These are phyloP conservation scores for Rhynchomys soricoides DNA, from an alignment of 2,113 vertebrate genomes.

Conservation along the genomic window DNA sequence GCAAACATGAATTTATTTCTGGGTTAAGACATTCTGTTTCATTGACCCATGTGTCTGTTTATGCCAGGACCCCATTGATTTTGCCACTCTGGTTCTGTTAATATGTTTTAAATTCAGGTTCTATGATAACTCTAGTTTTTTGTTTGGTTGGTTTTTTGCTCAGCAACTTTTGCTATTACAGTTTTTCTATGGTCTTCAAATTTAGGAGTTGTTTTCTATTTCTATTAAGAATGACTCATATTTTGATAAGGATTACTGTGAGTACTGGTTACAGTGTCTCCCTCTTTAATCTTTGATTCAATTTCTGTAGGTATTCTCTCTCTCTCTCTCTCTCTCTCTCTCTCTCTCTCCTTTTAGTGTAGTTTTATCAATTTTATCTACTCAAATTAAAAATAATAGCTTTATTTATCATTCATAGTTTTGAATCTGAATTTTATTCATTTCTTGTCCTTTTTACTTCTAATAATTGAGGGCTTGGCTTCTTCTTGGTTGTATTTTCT, in stretches of 20 bases:
- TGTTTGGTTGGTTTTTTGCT: not conserved
- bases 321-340: too few species aligned
- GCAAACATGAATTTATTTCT: not conserved
- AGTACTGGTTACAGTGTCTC: too few species aligned
- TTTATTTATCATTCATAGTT: not conserved
- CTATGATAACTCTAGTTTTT: not conserved
- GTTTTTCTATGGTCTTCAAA: not conserved
- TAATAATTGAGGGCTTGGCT: not conserved
- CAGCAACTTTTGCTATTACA: not conserved
- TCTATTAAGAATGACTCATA: not conserved
- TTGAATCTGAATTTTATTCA: not conserved
- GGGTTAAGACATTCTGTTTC: not conserved
- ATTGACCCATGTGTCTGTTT: not conserved
- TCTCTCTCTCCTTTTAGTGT: not conserved
- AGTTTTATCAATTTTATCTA: not conserved
- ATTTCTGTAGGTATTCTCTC: not conserved
- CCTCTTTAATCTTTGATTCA: not conserved
- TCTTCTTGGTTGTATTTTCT: not conserved
- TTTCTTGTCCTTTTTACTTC: not conserved
- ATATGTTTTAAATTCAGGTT: not conserved
- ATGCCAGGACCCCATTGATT: not conserved
- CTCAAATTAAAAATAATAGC: not conserved
- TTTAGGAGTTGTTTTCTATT: not conserved
- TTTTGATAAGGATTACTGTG: not conserved
- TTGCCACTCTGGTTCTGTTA: not conserved